Evolutionary conservation across 1,140 invertebrate species (phyloP).

Genomic region (Laupala kohalensis): DNA sequence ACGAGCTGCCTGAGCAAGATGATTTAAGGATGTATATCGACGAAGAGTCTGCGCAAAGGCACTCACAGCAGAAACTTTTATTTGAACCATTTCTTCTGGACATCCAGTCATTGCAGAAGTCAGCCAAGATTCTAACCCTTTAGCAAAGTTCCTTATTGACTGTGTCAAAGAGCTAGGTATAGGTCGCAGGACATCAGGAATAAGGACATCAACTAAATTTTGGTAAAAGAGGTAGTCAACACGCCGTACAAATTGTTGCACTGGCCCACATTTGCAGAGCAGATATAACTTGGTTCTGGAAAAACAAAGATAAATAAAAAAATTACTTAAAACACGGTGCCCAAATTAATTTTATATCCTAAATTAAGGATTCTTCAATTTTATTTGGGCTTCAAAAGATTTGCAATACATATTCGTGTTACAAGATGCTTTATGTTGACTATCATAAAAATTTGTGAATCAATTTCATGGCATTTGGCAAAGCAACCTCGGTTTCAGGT

Average conservation of each 20-base stretch:
- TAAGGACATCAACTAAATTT: constrained; percentile 86
- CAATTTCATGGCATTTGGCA: no score
- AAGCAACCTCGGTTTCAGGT: no score
- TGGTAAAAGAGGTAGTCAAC: constrained; percentile 94
- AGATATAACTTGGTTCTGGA: constrained; percentile 43
- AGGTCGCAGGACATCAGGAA: constrained; percentile 88
- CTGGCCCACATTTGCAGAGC: constrained; percentile 39
- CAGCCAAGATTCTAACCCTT: constrained; percentile 79
- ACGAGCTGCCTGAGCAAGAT: constrained; percentile 88
- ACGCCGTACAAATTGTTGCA: constrained; percentile 57
- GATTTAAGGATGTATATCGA: constrained; percentile 96
- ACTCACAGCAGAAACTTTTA: constrained; percentile 74
- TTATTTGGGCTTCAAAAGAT: no score
- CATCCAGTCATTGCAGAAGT: constrained; percentile 75
- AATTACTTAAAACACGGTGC: neutral
- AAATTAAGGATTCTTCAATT: no score
- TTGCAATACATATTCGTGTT: no score
- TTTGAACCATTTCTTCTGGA: constrained; percentile 67
- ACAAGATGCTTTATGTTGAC: no score
- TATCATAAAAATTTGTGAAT: no score
- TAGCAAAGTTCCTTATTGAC: constrained; percentile 85
- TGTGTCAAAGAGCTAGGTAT: constrained; percentile 89
- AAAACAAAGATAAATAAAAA: constrained; percentile 9
- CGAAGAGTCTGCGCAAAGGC: constrained; percentile 90
- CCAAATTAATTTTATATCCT: neutral